Percentiles rank a stretch among this genome's conserved stretches.
Conservation (phyloP, 2,113 vertebrate genomes). For the Clarias magur region DNA sequence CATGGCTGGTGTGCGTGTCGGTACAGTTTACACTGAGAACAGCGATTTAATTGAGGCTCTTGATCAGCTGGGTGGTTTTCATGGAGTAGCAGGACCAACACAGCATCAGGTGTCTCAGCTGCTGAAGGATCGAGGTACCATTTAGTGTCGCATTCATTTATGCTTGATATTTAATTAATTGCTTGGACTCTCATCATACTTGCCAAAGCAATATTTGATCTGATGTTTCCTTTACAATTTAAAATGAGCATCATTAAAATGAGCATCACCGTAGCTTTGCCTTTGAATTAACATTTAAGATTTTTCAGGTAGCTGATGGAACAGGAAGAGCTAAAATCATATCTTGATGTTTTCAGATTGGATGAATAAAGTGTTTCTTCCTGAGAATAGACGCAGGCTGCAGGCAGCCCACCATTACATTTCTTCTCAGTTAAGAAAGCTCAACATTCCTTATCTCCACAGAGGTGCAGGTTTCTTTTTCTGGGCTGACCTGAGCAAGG, state of each 20-base stretch:
- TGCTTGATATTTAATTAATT: background rate
- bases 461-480: slow-evolving; percentile 83
- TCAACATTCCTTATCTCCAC: slow-evolving; percentile 84
- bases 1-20: slow-evolving; percentile 85
- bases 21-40: slow-evolving; percentile 88
- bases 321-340: background rate
- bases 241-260: background rate
- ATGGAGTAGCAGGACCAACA: slow-evolving; percentile 80
- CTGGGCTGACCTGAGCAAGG: slow-evolving; percentile 93
- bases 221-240: background rate
- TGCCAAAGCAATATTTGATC: background rate
- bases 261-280: background rate
- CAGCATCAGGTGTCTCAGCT: slow-evolving; percentile 88
- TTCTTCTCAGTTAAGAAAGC: slow-evolving; percentile 76
- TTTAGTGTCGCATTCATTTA: background rate
- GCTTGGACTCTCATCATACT: background rate
- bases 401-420: slow-evolving; percentile 83
- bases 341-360: slow-evolving; percentile 76
- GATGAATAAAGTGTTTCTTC: slow-evolving; percentile 86
- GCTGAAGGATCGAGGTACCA: slow-evolving; percentile 84
- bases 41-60: slow-evolving; percentile 81
- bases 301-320: background rate
- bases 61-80: slow-evolving; percentile 81
- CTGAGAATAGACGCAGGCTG: slow-evolving; percentile 80
- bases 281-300: background rate